These are phyloP conservation scores for Actenoides lindsayi DNA, from an alignment of 2,113 vertebrate species.

Conservation along the genomic window DNA sequence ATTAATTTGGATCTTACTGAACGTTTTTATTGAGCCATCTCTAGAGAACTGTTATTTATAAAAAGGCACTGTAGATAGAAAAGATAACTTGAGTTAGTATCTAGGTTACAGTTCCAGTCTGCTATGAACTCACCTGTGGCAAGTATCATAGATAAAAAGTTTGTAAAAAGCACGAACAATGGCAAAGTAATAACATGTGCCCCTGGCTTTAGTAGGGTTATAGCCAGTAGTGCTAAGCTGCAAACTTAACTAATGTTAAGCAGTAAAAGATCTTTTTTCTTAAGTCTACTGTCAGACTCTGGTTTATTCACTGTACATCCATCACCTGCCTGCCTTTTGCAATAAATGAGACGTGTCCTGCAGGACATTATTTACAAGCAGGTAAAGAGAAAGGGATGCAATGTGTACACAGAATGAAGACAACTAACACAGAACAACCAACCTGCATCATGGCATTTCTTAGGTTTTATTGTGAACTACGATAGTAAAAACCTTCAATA, in stretches of 20 bases:
- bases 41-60: neutral
- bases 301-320: neutral
- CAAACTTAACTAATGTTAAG: neutral
- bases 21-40: neutral
- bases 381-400: neutral
- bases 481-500: neutral
- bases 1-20: neutral
- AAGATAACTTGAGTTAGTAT: neutral
- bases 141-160: neutral
- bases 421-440: neutral
- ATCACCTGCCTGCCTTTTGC: neutral
- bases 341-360: neutral
- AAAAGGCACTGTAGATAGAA: neutral
- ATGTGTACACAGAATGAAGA: rapidly evolving
- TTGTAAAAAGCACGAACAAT: neutral
- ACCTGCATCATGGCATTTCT: neutral
- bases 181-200: neutral
- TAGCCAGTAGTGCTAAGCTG: neutral
- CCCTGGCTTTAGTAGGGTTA: neutral
- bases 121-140: neutral
- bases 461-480: neutral
- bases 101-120: neutral
- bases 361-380: neutral
- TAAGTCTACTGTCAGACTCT: neutral
- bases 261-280: neutral